A percentile compares a stretch with the other conserved stretches of the same genome.
phyloP scores from a whole-genome alignment of 92 coral and sea anemone genomes.

The Palythoa grandis region DNA sequence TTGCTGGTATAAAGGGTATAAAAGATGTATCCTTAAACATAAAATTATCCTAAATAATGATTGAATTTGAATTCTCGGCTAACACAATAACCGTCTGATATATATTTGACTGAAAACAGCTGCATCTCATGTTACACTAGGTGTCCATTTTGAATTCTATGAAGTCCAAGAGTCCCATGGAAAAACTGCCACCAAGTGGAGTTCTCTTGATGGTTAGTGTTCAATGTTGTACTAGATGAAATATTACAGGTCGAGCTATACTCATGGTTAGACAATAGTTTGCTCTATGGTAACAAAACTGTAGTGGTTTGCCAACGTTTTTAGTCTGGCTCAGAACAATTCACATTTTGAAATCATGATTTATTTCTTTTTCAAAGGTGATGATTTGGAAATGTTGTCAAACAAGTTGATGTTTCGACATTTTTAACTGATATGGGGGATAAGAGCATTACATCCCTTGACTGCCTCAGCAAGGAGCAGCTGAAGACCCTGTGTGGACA shows the following conservation, averaged over 20 bases:
- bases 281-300: neutral
- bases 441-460: neutral
- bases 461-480: constrained; percentile 11
- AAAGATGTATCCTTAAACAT: too few species aligned
- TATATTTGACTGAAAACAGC: neutral
- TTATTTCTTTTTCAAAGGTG: neutral
- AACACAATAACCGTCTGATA: neutral
- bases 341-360: neutral
- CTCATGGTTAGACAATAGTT: neutral
- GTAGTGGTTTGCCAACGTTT: neutral
- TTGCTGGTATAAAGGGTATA: too few species aligned
- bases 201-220: neutral
- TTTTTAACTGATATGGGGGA: neutral
- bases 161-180: neutral
- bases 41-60: too few species aligned
- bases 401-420: neutral
- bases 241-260: neutral
- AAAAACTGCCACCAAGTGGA: neutral
- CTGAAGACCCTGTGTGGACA: neutral
- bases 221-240: too few species aligned
- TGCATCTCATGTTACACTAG: neutral
- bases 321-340: neutral
- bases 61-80: neutral
- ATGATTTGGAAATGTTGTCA: neutral
- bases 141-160: constrained; percentile 6